Base-by-base conservation (phyloP, 1,140 invertebrate genomes). In the Formica exsecta region DNA sequence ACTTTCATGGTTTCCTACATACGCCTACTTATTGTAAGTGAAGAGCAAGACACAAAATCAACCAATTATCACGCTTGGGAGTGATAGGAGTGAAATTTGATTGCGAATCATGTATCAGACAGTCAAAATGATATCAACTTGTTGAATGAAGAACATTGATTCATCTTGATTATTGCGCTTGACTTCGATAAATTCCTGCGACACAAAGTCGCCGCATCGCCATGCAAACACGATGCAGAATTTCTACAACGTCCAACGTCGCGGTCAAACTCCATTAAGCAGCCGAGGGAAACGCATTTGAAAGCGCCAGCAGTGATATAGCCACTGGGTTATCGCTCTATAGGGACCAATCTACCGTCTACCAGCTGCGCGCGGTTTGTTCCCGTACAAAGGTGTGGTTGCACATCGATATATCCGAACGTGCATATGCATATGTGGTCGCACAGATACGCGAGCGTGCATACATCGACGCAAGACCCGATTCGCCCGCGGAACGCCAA, bases 191-290 rank as follows among this genome's bases (percentile, higher is more conserved):
- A 77, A 77, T 77, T 61, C 41, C 1, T 7, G 61, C n/a, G 13
- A 41, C 25, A 22, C 36, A 11, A 80, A 80, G 48, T 80, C 54
- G 38, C 36, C 54, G 36, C 36, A 38, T n/a, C 36, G 9, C n/a
- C 54, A 1, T 25, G 16, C 11, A 32, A 36, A 22, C 76, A 79
- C 29, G 75, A 66, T 51, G 41, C n/a, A n/a, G 54, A 70, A 71
- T 74, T 83, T 83, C 66, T 81, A 38, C 36, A 36, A 70, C 79
- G 54, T 44, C 41, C 8, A 9, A 13, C 48, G 25, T 83, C 19
- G 79, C n/a, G 79, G 68, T 83, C 44, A 62, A 73, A 83, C 79
- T 83, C 79, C 57, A 83, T 83, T 83, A 83, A 83, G 79, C 79
- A 44, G 36, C n/a, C 61, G 38, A 51, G 25, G 11, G 8, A 44